These are phyloP conservation scores for Allygus modestus DNA, from an alignment of 2,888 invertebrate species.

Conservation along the genomic window DNA sequence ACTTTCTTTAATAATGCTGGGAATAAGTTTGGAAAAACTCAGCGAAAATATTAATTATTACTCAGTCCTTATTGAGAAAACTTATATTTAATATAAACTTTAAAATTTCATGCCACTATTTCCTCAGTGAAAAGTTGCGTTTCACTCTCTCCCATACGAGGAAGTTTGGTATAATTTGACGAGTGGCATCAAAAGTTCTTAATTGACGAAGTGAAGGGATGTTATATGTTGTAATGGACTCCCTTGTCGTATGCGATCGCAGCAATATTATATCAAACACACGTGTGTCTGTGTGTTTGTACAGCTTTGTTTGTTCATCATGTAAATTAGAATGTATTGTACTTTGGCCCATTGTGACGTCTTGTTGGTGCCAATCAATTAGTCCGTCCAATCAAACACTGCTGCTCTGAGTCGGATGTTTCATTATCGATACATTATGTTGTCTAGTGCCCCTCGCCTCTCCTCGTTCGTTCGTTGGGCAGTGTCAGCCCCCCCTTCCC, in stretches of 20 bases:
- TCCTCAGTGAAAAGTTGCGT: background rate
- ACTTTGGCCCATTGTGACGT: conserved; percentile 57
- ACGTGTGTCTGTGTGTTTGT: conserved; percentile 51
- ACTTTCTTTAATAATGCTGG: conserved; percentile 10
- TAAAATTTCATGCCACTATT: conserved; percentile 16
- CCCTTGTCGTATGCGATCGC: conserved; percentile 14
- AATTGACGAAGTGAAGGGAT: conserved; percentile 40
- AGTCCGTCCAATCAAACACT: conserved; percentile 57
- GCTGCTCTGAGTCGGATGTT: conserved; percentile 50
- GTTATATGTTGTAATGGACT: conserved; percentile 52
- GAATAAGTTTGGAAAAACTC: conserved; percentile 3
- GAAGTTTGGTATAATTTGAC: conserved; percentile 17
- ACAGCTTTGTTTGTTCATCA: conserved; percentile 54
- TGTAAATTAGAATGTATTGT: conserved; percentile 60
- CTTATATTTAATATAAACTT: conserved; percentile 26
- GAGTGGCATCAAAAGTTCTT: conserved; percentile 31
- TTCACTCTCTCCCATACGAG: background rate
- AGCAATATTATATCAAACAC: conserved; percentile 58
- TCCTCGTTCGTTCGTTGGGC: conserved; percentile 17
- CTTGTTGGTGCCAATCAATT: conserved; percentile 59
- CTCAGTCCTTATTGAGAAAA: background rate
- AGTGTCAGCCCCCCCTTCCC: background rate
- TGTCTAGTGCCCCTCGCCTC: conserved; percentile 49
- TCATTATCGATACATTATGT: conserved; percentile 60
- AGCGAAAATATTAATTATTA: conserved; percentile 12